Conservation (phyloP, 2,888 invertebrate species). For the Apamea monoglypha region DNA sequence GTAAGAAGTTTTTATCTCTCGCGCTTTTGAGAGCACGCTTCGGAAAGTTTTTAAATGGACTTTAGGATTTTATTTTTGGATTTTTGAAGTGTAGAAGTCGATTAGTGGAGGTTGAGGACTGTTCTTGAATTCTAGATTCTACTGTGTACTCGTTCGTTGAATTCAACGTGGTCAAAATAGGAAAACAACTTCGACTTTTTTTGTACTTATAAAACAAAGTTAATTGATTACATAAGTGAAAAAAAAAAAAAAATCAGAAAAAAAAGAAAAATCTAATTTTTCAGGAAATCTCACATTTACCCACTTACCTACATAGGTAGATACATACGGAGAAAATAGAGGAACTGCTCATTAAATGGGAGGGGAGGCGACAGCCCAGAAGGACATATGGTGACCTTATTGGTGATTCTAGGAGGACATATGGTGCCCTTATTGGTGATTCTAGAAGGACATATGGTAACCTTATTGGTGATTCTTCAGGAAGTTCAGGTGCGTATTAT, state of each 20-base stretch:
- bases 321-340: not conserved
- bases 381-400: no score
- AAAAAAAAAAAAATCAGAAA: no score
- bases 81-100: slow-evolving; percentile 32
- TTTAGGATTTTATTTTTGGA: slow-evolving; percentile 21
- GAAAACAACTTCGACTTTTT: not conserved
- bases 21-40: slow-evolving; percentile 56
- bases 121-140: not conserved
- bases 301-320: not conserved
- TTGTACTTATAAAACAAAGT: not conserved
- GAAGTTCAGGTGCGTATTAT: no score
- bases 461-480: no score
- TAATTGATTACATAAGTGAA: not conserved
- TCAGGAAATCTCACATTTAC: not conserved
- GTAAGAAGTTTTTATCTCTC: slow-evolving; percentile 65
- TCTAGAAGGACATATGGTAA: no score
- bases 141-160: not conserved
- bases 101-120: slow-evolving; percentile 12
- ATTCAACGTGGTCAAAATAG: not conserved
- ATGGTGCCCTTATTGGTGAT: no score
- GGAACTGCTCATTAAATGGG: not conserved
- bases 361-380: no score
- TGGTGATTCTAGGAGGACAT: no score
- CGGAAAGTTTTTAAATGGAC: slow-evolving; percentile 42
- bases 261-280: no score